Percentiles rank a stretch among this genome's conserved stretches.
Evolutionary conservation across 2,888 invertebrate genomes (phyloP).

Genomic region (Anoncus sp.): DNA sequence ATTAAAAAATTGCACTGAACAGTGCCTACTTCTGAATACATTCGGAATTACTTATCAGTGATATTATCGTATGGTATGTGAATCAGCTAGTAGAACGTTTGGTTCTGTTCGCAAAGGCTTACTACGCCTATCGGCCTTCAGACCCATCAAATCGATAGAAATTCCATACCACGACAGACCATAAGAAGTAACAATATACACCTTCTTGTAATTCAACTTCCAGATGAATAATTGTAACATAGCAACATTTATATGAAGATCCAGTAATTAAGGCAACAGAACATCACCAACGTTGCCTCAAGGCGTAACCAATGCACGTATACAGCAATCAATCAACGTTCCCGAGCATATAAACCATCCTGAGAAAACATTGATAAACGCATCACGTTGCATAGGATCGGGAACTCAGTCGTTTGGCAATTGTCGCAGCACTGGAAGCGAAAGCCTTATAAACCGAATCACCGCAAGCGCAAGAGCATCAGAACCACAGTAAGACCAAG

Average conservation of each 20-base stretch:
- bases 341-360: not conserved
- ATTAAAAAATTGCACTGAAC: not conserved
- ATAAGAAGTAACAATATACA: too few species aligned
- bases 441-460: constrained; percentile 15
- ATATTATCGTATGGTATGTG: not conserved
- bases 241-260: not conserved
- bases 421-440: constrained; percentile 3
- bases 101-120: too few species aligned
- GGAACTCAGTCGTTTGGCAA: not conserved
- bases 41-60: not conserved
- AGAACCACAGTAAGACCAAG: not conserved
- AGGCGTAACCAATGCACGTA: too few species aligned
- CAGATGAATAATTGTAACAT: too few species aligned
- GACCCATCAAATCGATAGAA: too few species aligned
- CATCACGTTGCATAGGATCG: not conserved
- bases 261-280: constrained; percentile 4
- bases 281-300: not conserved
- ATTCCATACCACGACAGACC: too few species aligned
- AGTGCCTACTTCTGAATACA: not conserved
- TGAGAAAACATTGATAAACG: constrained; percentile 33
- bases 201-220: too few species aligned
- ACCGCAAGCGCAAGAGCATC: constrained; percentile 9
- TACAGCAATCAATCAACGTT: too few species aligned
- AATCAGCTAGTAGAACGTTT: too few species aligned
- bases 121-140: too few species aligned